Base-by-base conservation (phyloP, 2,888 invertebrate species). In the Cryptus viduatorius region DNA sequence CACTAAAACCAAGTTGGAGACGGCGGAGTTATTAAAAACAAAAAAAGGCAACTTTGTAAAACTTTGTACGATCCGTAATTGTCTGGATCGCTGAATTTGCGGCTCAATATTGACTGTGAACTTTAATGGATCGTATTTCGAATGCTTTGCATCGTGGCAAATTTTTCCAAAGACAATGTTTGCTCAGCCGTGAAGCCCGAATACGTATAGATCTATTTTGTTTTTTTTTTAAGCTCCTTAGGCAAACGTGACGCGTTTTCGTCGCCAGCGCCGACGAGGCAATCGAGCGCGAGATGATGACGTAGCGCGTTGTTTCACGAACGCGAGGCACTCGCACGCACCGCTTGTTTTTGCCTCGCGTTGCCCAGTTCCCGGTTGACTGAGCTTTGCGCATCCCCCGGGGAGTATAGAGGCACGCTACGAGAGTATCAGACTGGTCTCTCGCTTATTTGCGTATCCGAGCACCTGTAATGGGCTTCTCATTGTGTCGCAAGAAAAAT, bases 251-350 rank as follows among this genome's bases (percentile, higher is more conserved):
- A 29, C 59, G 29, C 24, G 29, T 59, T n/a, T 3, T 31, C 31
- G 31, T 29, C 59, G 24, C 59, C 29, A 24, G 42, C 64, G 64
- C 42, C 64, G 64, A 65, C 16, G 64, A n/a, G 64, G 64, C 64
- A 65, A 65, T 65, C 64, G 64, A 65, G 64, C 64, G 64, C 37
- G 64, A 16, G 16, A 42, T 65, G 64, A 65, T 42, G 64, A 65
- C 64, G 64, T 16, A 65, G 64, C 64, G 37, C 37, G 67, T 24
- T 67, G 56, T 75, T 69, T 46, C 71, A 65, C 50, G 31, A 61
- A 68, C 68, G 75, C 56, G 68, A 50, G 46, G 64, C 48, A 69
- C 68, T 24, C 24, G 73, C 76, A 76, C 81, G 81, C 81, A 82
- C 81, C 65, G 81, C 31, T 68, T 82, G 59, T 24, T 73, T 64